phyloP scores from a whole-genome alignment of 2,888 invertebrate genomes.

The Andrena bicolor region DNA sequence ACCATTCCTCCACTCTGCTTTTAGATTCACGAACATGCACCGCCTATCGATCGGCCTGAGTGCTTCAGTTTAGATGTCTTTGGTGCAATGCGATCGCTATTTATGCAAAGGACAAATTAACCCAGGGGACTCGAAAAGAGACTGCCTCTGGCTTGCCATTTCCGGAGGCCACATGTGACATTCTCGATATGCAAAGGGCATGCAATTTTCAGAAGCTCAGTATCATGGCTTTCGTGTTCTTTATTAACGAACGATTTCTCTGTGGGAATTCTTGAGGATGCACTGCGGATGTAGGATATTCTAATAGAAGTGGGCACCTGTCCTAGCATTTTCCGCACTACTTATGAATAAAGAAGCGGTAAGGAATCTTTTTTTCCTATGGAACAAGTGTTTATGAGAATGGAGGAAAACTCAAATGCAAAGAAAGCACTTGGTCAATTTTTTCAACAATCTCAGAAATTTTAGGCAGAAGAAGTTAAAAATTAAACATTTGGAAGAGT shows the following conservation, averaged over 20 bases:
- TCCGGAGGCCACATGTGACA: background rate
- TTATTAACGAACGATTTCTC: background rate
- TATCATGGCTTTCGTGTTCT: background rate
- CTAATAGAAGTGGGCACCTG: background rate
- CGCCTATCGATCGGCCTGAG: conserved; percentile 69
- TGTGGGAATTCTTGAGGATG: background rate
- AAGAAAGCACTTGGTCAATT: background rate
- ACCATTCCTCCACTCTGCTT: conserved; percentile 60
- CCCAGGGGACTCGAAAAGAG: background rate
- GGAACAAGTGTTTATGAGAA: background rate
- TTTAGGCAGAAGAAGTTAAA: background rate
- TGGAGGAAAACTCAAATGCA: background rate
- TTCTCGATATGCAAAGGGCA: background rate
- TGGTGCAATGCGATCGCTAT: conserved; percentile 76
- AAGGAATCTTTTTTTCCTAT: background rate
- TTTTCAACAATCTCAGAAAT: background rate
- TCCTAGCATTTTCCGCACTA: too few relatives aligned
- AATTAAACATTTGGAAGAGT: background rate
- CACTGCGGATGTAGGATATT: background rate
- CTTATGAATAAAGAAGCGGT: too few relatives aligned
- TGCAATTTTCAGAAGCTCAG: background rate
- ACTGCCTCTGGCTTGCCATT: conserved; percentile 3
- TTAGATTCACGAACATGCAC: conserved; percentile 69
- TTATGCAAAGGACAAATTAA: conserved; percentile 62
- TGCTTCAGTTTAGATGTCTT: conserved; percentile 65